phyloP scores from a whole-genome alignment of 2,888 invertebrate genomes.

The Luperina nickerlii region DNA sequence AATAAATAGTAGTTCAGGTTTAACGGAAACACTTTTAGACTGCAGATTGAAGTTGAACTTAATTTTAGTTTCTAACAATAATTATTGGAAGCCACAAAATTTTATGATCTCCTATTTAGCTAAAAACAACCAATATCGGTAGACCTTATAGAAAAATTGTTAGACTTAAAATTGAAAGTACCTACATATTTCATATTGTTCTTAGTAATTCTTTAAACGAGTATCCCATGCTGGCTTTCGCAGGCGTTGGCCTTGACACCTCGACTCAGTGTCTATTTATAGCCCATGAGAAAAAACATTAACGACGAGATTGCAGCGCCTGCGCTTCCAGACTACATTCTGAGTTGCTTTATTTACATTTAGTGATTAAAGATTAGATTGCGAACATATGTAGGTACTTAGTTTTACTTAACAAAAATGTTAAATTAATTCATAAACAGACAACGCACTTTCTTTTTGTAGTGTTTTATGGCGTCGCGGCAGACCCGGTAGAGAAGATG shows the following conservation, averaged over 20 bases:
- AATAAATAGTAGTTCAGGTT: neutral
- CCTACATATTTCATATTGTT: neutral
- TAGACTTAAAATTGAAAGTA: neutral
- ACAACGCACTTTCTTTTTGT: neutral
- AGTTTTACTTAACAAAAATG: neutral
- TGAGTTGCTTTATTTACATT: constrained; percentile 20
- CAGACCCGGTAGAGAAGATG: neutral
- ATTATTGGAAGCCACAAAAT: neutral
- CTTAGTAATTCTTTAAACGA: neutral
- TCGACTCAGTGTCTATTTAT: constrained; percentile 62
- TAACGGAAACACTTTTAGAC: neutral
- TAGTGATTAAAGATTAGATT: constrained; percentile 43
- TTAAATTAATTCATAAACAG: neutral
- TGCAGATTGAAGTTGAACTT: neutral
- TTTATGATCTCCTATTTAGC: neutral
- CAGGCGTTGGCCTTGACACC: constrained; percentile 63
- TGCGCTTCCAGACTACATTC: constrained; percentile 28
- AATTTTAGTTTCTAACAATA: neutral
- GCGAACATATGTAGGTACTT: neutral
- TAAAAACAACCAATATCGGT: neutral
- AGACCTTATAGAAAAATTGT: neutral
- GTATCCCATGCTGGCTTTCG: constrained; percentile 26
- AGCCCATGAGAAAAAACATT: constrained; percentile 56
- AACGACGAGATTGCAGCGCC: constrained; percentile 44
- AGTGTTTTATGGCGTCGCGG: neutral